Base-by-base conservation (phyloP, 2,888 invertebrate species). In the Eledona agricola region DNA sequence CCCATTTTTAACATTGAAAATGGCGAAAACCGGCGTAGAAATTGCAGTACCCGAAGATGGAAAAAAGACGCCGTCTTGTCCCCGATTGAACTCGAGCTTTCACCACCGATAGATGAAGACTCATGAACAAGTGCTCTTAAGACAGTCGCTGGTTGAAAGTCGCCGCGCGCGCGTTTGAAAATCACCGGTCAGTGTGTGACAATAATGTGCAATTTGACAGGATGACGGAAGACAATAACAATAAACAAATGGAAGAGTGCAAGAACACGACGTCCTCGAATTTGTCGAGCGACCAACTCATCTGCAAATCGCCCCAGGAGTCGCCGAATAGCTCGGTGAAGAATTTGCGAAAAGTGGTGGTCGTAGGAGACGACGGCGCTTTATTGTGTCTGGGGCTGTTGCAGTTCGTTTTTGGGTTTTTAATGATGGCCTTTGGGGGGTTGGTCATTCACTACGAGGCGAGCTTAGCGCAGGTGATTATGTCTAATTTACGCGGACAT, bases 361-460 rank as follows among this genome's bases (percentile, higher is more conserved):
- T 56, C n/a, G 35, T 53, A 4, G 34, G 31, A 31, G 51, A 55
- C 5, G 49, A 62, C 12, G 54, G 45, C 15, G 42, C 37, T 25
- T 80, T 86, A 51, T 77, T 82, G 64, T 77, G 81, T 11, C 69
- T 81, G 62, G 85, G 84, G 29, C 59, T 84, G 59, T 78, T 79
- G 62, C 88, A 88, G 74, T 81, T 85, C 59, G 73, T 81, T 51
- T 79, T 86, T 42, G 87, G 86, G 7, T 77, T 84, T 51, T 72
- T 84, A 61, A 77, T 87, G 74, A 80, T 84, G 57, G 81, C 83
- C 2, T 83, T 83, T 50, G 87, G 87, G 1, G 82, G 84, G 11
- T 67, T 84, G 57, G 85, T 83, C 1, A 79, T 86, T 58, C 80
- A 84, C 58, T 82, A 85, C 69, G 83, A 83, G 29, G 83, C 86